Base-by-base conservation (phyloP, 2,888 invertebrate species). In the Polylopha cassiicola region DNA sequence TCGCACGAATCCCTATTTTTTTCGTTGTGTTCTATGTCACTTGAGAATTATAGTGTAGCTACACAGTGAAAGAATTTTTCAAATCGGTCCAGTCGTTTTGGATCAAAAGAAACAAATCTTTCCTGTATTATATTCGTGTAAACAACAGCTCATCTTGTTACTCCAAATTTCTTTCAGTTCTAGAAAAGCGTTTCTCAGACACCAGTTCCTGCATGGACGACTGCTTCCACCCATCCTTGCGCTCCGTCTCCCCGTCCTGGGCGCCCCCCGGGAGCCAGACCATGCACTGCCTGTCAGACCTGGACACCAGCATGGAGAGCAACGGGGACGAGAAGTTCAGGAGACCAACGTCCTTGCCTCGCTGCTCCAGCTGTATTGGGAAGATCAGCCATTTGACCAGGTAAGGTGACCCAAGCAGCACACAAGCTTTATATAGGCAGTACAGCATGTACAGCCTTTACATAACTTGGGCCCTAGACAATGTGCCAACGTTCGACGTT, bases 351-450 rank as follows among this genome's bases (percentile, higher is more conserved):
- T 78, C 79, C 1, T 55, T 89, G 51, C 90, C 89, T 3, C 67
- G 91, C 43, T 94, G 93, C 66, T 88, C 92, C 55, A 93, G 92
- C 61, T 93, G 93, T 61, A 91, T 93, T 59, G 91, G 92, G 50
- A 93, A 93, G 75, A 86, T 93, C 46, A 92, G 92, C 46, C 76
- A 91, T 42, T 87, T 92, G 73, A 90, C 91, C 6, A 80, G 82
- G 84, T 81, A 37, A 33, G 37, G 6, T 3, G 10, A 11, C n/a
- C n/a, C n/a, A n/a, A n/a, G n/a, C n/a, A n/a, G n/a, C n/a, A n/a
- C n/a, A n/a, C n/a, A n/a, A n/a, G n/a, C n/a, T n/a, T n/a, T n/a
- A n/a, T n/a, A n/a, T n/a, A n/a, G n/a, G n/a, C n/a, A n/a, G n/a
- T n/a, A n/a, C n/a, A n/a, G n/a, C n/a, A n/a, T n/a, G n/a, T n/a